These are phyloP conservation scores for Oryzias woworae DNA, from an alignment of 2,113 vertebrate genomes.

Conservation along the genomic window DNA sequence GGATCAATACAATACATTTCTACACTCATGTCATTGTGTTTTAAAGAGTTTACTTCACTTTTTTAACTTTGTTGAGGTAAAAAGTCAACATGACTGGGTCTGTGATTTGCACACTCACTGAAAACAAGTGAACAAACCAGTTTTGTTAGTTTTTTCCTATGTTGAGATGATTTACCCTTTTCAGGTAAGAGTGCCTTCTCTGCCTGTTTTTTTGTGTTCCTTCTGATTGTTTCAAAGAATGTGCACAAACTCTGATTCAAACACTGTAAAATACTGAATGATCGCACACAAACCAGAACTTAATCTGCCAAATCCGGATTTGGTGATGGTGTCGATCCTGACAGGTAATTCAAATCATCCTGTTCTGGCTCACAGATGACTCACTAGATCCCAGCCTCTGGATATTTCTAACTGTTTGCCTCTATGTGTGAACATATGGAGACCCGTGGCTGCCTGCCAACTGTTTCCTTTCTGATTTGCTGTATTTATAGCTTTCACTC, in stretches of 20 bases:
- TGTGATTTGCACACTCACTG: no score
- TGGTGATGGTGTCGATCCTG: constrained; percentile 7
- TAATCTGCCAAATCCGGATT: constrained; percentile 50
- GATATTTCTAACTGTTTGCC: constrained; percentile 23
- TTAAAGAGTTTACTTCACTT: no score
- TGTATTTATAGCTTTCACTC: constrained; percentile 52
- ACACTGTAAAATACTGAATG: constrained; percentile 21
- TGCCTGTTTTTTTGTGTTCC: no score
- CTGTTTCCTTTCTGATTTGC: constrained; percentile 55
- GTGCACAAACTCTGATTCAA: neutral
- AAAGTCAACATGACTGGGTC: no score
- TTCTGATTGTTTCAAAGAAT: no score
- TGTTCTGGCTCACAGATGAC: constrained; percentile 46
- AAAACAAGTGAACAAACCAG: no score
- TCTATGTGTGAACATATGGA: constrained; percentile 30
- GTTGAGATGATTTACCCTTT: no score
- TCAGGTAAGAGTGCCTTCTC: no score
- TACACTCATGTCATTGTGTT: no score
- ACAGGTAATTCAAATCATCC: neutral
- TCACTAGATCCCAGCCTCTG: constrained; percentile 36
- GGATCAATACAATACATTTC: no score
- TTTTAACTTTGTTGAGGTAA: no score
- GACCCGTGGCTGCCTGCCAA: constrained; percentile 41
- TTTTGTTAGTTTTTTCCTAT: no score
- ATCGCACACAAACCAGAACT: constrained; percentile 45